Evolutionary conservation across 2,113 vertebrate species (phyloP), one percentile per base, ranked within the genome.

Genomic region (Quiscalus mexicanus): DNA sequence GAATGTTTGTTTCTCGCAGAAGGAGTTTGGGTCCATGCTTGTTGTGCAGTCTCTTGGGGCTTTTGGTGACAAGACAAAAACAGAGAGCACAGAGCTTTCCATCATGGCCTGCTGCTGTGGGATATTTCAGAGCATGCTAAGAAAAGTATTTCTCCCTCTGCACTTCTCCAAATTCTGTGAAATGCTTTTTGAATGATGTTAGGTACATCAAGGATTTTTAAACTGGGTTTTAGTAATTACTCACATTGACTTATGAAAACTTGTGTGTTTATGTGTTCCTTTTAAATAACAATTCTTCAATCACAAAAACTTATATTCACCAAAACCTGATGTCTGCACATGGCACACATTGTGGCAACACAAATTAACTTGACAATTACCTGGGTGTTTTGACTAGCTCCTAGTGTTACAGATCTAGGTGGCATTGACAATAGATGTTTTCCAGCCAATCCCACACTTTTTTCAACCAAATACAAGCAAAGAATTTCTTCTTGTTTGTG

Each of bases 381-480:
- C 88, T 70, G 85, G 33, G 41, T 75, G 71, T 88, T 94, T 90
- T 75, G 60, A 91, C 81, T 86, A 71, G 71, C 56, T 90, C 44
- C 68, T 52, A 59, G 33, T 33, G 59, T 63, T 94, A 63, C 56
- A 78, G 52, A 92, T 81, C 85, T 88, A 90, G 77, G 80, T 74
- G 76, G 65, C 75, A 92, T 15, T 82, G 73, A 95, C 62, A 94
- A 84, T 33, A 78, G 64, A 89, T 67, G 58, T 33, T 95, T 96
- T 86, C 62, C 56, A 93, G 84, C 44, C 87, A 89, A 75, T 88
- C 71, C 35, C 42, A 56, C 28, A 60, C 31, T 55, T 93, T 95
- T 83, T 78, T 60, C 76, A 87, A 89, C 56, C 88, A 89, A 89
- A 94, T 45, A 82, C 56, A 95, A 94, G 68, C 56, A 92, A 86